These are phyloP conservation scores for Acleris holmiana DNA, from an alignment of 2,888 invertebrate species.

Conservation along the genomic window DNA sequence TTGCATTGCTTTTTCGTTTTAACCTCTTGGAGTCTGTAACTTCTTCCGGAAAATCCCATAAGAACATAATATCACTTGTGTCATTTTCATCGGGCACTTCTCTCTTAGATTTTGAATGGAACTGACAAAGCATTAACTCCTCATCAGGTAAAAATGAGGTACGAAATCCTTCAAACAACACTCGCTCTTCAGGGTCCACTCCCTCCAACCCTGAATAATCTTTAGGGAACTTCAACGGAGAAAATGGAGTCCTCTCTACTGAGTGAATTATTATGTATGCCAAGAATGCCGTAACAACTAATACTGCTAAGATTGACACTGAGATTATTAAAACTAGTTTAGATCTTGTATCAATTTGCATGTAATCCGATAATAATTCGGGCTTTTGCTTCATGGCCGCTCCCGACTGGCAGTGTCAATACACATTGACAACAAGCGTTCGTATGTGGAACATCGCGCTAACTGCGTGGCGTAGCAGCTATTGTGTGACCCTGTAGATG, in stretches of 20 bases:
- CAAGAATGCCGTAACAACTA: conserved; percentile 58
- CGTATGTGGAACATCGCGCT: conserved; percentile 59
- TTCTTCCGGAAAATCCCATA: conserved; percentile 54
- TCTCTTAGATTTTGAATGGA: conserved; percentile 46
- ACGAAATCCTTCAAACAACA: conserved; percentile 85
- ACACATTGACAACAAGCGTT: conserved; percentile 50
- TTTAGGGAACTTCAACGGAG: conserved; percentile 66
- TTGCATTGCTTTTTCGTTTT: conserved; percentile 67
- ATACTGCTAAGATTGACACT: conserved; percentile 49
- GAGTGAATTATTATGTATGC: conserved; percentile 55
- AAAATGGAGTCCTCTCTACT: conserved; percentile 69
- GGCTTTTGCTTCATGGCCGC: conserved; percentile 77
- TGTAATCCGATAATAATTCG: conserved; percentile 50
- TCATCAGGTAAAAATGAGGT: conserved; percentile 86
- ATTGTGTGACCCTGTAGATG: conserved; percentile 66
- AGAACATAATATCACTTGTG: conserved; percentile 58
- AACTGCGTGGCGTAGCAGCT: conserved; percentile 50
- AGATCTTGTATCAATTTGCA: conserved; percentile 58
- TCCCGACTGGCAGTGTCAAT: conserved; percentile 65
- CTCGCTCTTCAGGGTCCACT: conserved; percentile 82
- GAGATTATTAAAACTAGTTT: conserved; percentile 60
- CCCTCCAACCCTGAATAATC: conserved; percentile 67
- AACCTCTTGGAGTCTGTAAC: conserved; percentile 56
- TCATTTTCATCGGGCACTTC: conserved; percentile 59
- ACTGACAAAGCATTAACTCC: conserved; percentile 71